Evolutionary conservation across 2,888 invertebrate species (phyloP), one percentile per base, ranked within the genome.

Genomic region (Boloria selene): DNA sequence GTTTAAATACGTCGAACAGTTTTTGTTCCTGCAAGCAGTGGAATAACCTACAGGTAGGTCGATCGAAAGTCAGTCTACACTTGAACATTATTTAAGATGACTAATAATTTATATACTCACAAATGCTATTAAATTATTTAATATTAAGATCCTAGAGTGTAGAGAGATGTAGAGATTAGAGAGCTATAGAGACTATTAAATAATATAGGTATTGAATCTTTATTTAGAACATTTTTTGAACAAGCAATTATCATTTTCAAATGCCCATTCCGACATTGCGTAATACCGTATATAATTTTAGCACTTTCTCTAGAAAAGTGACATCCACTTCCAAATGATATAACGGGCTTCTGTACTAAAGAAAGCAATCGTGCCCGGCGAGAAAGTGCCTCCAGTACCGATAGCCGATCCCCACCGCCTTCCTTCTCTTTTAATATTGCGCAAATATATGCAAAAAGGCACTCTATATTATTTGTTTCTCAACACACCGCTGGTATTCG

Each of bases 321-420:
- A 77, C 79, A 80, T 80, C 84, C 91, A 91, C 91, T 91, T 91
- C 86, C 84, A 84, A 90, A 90, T 89, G 88, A 87, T 86, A 86
- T 91, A 90, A 89, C 89, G 90, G 87, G 76, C 80, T 81, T 82
- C 81, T 82, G 79, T 80, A 79, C 82, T 81, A 88, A 90, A 86
- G 90, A 91, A 92, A 90, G 90, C 88, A 90, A 91, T 87, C 85
- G 90, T 86, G 83, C 78, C 78, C 82, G 81, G 78, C 81, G 89
- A 85, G 90, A 91, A 91, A 91, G 90, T 89, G 86, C 78, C 79
- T 80, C 83, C 79, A 78, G 81, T 78, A 64, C 69, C 68, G 59
- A 55, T 44, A 26, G 51, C 50, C 55, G 58, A 64, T 61, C 71
- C 74, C 69, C 65, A 61, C 72, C 74, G 75, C 79, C 78, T 80